Base-by-base conservation (phyloP, 2,797 vertebrate species). In the Artibeus jamaicensis region DNA sequence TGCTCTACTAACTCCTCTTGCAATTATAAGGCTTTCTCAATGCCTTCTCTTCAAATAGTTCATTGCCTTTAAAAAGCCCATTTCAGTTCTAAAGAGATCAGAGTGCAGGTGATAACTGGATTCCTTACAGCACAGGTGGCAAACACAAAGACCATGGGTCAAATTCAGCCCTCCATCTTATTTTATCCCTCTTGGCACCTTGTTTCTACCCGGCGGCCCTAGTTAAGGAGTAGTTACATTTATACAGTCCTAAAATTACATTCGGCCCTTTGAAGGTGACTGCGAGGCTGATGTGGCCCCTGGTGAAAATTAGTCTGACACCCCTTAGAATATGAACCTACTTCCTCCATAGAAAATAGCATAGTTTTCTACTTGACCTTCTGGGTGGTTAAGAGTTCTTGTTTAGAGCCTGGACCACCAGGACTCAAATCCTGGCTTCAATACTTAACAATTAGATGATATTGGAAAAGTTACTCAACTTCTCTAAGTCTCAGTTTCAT, bases 1-100 rank as follows among this genome's bases (percentile, higher is more conserved):
- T 32, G 24, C 11, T 94, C 90, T 7, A 70, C 32, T 86, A 85
- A 85, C 53, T 83, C 50, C 42, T 73, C 77, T 55, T 79, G 6
- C 71, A 89, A 91, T 22, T 93, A 50, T 50, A 19, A 76, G 42
- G 74, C 46, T 82, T 94, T 91, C 74, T 84, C 68, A 88, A 39
- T 34, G 74, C 4, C 34, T 90, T 92, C 26, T 93, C 48, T 71
- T 79, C 55, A 91, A 48, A 77, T 8, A 93, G 81, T 37, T 87
- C 32, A 87, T 9, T 92, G 81, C 57, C 70, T 87, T 59, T 88
- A 87, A 85, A 19, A 53, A 78, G 70, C 34, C 24, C 48, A 93
- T 65, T 93, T 81, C 70, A 12, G n/a, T 68, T 91, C 24, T 42
- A 76, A 78, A 88, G 71, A 76, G 24, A 65, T 70, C 48, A 93